These are phyloP conservation scores for Tetanocera ferruginea DNA, from an alignment of 2,888 invertebrate genomes.

Conservation along the genomic window DNA sequence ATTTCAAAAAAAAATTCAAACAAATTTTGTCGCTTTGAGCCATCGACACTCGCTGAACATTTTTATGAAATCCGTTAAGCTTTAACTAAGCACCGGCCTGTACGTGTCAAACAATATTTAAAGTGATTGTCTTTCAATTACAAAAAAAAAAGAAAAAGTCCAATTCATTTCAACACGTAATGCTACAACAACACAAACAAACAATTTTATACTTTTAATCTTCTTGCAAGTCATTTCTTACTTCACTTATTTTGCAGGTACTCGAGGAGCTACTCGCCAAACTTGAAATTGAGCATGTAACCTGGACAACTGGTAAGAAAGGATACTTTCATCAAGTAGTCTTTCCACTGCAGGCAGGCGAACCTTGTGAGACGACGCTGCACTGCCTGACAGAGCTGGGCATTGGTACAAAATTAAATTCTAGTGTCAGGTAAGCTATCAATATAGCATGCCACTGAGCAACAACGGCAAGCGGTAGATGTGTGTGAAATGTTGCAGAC, in stretches of 20 bases:
- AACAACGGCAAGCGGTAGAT: not conserved
- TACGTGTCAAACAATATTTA: too few relatives aligned
- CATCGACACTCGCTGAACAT: too few relatives aligned
- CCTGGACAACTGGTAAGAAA: slow-evolving; percentile 78
- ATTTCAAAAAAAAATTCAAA: too few relatives aligned
- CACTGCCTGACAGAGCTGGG: slow-evolving; percentile 81
- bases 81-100: too few relatives aligned
- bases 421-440: slow-evolving; percentile 77
- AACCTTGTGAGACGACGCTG: slow-evolving; percentile 80
- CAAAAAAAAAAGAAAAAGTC: not conserved
- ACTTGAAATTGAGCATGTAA: slow-evolving; percentile 78
- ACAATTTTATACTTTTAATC: too few relatives aligned
- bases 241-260: slow-evolving; percentile 70
- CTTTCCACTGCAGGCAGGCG: slow-evolving; percentile 79
- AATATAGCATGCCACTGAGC: slow-evolving; percentile 6
- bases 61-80: too few relatives aligned
- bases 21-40: too few relatives aligned
- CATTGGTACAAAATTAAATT: slow-evolving; percentile 78
- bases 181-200: too few relatives aligned
- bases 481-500: not conserved
- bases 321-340: slow-evolving; percentile 80
- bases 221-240: not conserved
- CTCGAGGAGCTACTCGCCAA: slow-evolving; percentile 78
- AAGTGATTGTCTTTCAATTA: not conserved
- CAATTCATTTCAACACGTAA: not conserved